Evolutionary conservation across 1,140 invertebrate species (phyloP).

Genomic region (Drosophila micromelanica): DNA sequence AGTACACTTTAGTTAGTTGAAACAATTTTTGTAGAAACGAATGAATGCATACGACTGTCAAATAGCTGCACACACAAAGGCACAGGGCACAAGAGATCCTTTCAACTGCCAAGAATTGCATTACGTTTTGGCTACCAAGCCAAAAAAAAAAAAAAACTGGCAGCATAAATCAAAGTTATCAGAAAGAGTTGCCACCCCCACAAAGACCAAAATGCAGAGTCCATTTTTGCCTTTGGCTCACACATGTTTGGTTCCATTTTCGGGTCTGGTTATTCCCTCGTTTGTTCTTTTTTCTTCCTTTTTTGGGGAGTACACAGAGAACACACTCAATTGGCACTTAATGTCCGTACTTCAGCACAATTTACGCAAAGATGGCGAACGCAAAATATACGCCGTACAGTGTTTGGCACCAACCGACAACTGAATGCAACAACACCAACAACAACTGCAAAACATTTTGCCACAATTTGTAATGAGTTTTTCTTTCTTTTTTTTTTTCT

Average conservation of each 20-base stretch:
- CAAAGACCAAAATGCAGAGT: neutral
- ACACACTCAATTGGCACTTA: conserved; percentile 75
- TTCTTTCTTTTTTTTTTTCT: conserved; percentile 26
- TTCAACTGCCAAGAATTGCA: conserved; percentile 26
- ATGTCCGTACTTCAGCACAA: conserved; percentile 74
- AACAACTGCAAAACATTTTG: conserved; percentile 51
- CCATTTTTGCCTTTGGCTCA: conserved; percentile 14
- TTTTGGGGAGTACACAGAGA: conserved; percentile 22
- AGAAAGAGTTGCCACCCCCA: conserved; percentile 1
- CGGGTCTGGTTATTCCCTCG: neutral
- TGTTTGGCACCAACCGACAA: neutral
- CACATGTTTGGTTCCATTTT: conserved; percentile 18
- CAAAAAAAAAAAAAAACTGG: conserved; percentile 32
- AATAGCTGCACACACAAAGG: too few relatives aligned
- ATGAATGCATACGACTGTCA: neutral
- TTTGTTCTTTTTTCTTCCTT: conserved; percentile 7
- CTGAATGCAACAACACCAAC: conserved; percentile 2
- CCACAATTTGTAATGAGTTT: conserved; percentile 66
- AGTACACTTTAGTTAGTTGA: too few relatives aligned
- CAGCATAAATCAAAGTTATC: conserved; percentile 63
- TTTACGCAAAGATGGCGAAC: conserved; percentile 66
- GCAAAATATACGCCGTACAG: neutral
- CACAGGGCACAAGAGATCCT: too few relatives aligned
- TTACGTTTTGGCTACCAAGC: conserved; percentile 43
- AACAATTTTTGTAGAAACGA: too few relatives aligned